Conservation (phyloP, 2,888 invertebrate genomes). For the Agrochola lota region DNA sequence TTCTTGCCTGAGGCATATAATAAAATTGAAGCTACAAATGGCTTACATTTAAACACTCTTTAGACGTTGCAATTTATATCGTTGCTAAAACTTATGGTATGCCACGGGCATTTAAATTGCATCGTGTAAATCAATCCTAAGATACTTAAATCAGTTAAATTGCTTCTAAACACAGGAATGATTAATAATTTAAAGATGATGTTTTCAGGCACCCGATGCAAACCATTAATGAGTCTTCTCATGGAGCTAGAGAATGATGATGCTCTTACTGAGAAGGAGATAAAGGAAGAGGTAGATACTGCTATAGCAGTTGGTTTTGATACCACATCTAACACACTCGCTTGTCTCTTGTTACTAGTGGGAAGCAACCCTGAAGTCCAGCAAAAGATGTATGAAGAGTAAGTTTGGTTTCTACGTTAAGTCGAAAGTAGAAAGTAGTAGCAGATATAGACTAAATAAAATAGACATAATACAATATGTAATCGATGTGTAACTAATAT, state of each 20-base stretch:
- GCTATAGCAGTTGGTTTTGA: slow-evolving; percentile 64
- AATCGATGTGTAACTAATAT: background rate
- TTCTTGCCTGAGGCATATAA: too few species aligned
- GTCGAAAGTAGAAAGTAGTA: too few species aligned
- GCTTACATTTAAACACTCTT: too few species aligned
- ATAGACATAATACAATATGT: background rate
- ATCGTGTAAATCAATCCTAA: background rate
- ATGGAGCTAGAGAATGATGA: slow-evolving; percentile 48
- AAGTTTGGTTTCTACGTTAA: slow-evolving; percentile 42
- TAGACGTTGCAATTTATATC: background rate
- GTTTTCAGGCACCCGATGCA: slow-evolving; percentile 39
- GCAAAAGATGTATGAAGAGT: slow-evolving; percentile 71
- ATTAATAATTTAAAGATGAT: background rate
- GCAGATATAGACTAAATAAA: background rate
- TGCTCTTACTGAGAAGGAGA: slow-evolving; percentile 60
- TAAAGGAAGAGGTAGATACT: slow-evolving; percentile 70
- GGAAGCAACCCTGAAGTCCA: slow-evolving; percentile 78
- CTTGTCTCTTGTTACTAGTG: slow-evolving; percentile 40
- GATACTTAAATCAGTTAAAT: background rate
- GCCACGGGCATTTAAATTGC: background rate
- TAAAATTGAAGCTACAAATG: too few species aligned
- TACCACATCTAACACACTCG: slow-evolving; percentile 51
- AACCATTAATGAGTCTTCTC: slow-evolving; percentile 55
- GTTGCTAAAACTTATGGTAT: background rate
- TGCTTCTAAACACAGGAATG: background rate